Evolutionary conservation across 1,140 invertebrate species (phyloP).

Genomic region (Cyrtorhinus lividipennis): DNA sequence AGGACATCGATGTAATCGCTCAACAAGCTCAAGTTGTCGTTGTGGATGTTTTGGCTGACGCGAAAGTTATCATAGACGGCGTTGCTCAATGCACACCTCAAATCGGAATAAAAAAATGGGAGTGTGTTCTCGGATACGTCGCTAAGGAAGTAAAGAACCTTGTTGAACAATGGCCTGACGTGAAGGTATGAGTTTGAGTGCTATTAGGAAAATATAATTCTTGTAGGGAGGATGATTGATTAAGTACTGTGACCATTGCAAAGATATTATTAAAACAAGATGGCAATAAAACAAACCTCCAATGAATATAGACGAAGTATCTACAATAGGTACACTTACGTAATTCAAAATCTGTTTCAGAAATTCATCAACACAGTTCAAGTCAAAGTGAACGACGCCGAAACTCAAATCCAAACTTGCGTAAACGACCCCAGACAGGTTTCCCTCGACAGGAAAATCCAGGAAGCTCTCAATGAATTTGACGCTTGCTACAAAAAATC

Average conservation of each 20-base stretch:
- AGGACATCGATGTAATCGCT: not conserved
- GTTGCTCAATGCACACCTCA: not conserved
- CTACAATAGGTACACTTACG: not conserved
- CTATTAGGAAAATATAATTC: too few relatives aligned
- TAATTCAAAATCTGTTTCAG: not conserved
- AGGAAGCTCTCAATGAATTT: too few relatives aligned
- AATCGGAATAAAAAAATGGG: not conserved
- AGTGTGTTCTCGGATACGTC: not conserved
- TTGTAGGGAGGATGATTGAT: too few relatives aligned
- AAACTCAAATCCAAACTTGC: not conserved
- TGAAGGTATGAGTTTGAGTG: not conserved
- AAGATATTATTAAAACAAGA: not conserved
- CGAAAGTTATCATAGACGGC: not conserved
- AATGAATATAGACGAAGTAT: not conserved
- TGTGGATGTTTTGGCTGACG: not conserved
- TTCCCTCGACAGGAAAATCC: not conserved
- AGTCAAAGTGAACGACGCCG: not conserved
- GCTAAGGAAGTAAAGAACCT: not conserved
- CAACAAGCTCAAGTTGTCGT: not conserved
- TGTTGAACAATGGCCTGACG: not conserved
- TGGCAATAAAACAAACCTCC: not conserved
- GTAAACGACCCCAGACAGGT: not conserved
- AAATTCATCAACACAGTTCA: not conserved
- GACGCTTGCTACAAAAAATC: too few relatives aligned
- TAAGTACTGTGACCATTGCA: not conserved